Base-by-base conservation (phyloP, 2,113 vertebrate genomes). In the Anguilla japonica region DNA sequence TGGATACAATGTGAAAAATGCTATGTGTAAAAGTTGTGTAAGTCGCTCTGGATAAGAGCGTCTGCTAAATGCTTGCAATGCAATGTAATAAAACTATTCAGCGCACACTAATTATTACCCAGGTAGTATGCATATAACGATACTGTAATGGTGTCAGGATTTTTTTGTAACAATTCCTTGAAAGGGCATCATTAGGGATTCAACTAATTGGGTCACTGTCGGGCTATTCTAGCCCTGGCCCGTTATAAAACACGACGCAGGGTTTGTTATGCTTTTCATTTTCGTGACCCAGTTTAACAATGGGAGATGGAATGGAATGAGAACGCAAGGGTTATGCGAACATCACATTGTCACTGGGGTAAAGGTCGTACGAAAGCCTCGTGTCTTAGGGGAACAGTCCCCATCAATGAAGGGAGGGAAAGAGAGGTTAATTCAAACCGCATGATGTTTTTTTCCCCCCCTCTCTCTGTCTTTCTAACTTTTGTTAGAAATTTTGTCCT, bases 171-270 rank as follows among this genome's bases (percentile, higher is more conserved):
- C 53, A 34, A 63, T 81, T 86, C 85, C 40, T 20, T 43, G 9
- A 84, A 41, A 60, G 26, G 82, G 71, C 39, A 60, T 80, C 86
- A 80, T 26, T 79, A 8, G 86, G 86, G 83, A 84, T 80, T 67
- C 80, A 15, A 60, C 82, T 84, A 87, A 87, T 87, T 87, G 81
- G 71, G 50, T 50, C 40, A 60, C 41, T 84, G 53, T 83, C 34
- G 50, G 57, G 56, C 34, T 60, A 84, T 84, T 84, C 40, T 84
- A 43, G 46, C 6, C 22, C 18, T 57, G 86, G 39, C 41, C 80
- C 60, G 43, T 57, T 84, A 15, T 80, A 26, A 56, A 87, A 87
- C 56, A 20, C 14, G 13, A 63, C 79, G 34, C 41, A 43, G 22
- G 34, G 26, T 9, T 83, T n/a, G 53, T 83, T 41, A 39, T 50